Evolutionary conservation across 2,113 vertebrate species (phyloP), one percentile per base, ranked within the genome.

Genomic region (Campylorhamphus procurvoides): DNA sequence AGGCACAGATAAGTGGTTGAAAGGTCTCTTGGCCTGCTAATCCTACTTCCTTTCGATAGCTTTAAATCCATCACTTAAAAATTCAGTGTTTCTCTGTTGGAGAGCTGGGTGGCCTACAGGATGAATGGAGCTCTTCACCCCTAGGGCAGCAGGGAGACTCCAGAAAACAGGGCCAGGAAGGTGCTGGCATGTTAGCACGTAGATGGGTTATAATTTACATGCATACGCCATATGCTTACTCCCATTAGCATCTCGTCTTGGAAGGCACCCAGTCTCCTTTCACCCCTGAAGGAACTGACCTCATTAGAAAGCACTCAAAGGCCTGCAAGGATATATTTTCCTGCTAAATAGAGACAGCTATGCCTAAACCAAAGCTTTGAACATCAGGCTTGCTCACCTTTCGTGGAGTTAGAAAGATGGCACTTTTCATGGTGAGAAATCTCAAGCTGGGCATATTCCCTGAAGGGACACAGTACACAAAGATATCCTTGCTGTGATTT

Each of bases 1-100:
- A 92, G 69, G 84, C 85, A 95, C 68, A 97, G 97, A 97, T 97
- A 97, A 96, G 40, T 95, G 92, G 75, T 84, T 94, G 78, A 96
- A 96, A 97, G 94, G 95, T 96, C 96, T 90, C 73, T 84, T 11
- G 6, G 89, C 94, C 95, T 91, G 69, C 81, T 97, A 97, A 97
- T 97, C 96, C 96, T 16, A 5, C 59, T 95, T 96, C 90, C 94
- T 91, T 97, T 94, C 29, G 8, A 95, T 96, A 95, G 93, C 95
- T 97, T 91, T 97, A 97, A 97, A 97, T 97, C 96, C 92, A 87
- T 97, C 97, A 97, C 95, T 97, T 71, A 97, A 97, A 97, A 96
- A 97, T 97, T 91, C 93, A 55, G 22, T 80, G 71, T 93, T 97
- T 96, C 84, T 95, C 74, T 86, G 73, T 42, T 93, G 93, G 58